These are phyloP conservation scores for Phylloscopus collybita DNA, from an alignment of 2,797 vertebrate species.

Conservation along the genomic window DNA sequence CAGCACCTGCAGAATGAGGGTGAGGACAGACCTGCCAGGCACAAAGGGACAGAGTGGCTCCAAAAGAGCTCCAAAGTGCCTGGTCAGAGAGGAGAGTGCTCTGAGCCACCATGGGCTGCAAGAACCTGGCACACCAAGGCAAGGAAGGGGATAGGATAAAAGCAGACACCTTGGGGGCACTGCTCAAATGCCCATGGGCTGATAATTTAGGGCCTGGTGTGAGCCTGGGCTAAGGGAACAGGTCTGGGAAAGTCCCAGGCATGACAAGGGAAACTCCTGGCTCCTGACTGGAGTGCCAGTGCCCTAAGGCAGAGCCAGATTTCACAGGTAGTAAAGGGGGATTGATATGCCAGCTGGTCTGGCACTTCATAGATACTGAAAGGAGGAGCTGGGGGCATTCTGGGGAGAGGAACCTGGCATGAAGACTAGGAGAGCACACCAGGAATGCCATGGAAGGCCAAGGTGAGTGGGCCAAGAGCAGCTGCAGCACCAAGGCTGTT, in stretches of 20 bases:
- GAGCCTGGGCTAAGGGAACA: background rate
- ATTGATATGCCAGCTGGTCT: background rate
- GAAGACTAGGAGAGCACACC: background rate
- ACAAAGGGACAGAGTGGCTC: background rate
- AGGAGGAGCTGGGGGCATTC: background rate
- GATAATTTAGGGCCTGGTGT: background rate
- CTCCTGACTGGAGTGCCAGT: background rate
- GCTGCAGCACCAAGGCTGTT: background rate
- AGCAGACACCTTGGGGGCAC: background rate
- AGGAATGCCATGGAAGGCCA: background rate
- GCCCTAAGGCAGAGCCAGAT: background rate
- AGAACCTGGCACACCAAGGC: background rate
- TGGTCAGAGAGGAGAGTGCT: background rate
- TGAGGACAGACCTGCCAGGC: background rate
- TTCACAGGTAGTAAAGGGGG: rapidly evolving
- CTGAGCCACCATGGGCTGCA: background rate
- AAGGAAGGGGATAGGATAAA: rapidly evolving
- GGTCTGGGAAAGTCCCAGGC: background rate
- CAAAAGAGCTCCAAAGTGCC: background rate
- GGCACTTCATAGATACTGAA: no score
- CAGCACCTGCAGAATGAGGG: background rate
- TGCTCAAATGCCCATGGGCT: background rate
- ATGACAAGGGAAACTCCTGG: background rate
- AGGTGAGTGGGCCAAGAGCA: background rate
- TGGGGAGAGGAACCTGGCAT: background rate